Conservation (phyloP, 1,140 invertebrate species). For the Hesperophylax magnus region DNA sequence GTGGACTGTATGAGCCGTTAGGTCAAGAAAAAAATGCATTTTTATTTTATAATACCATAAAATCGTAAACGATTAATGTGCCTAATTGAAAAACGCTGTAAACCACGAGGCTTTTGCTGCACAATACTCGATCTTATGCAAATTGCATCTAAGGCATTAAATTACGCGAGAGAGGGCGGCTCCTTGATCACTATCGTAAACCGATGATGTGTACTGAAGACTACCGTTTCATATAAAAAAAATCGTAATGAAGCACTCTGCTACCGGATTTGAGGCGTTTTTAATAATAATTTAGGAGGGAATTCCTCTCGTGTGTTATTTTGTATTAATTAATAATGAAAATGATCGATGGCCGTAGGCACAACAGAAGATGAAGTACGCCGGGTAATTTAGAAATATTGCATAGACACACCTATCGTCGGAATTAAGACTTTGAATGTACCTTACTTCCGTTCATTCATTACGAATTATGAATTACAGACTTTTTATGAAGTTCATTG, state of each 20-base stretch:
- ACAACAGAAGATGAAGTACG: background rate
- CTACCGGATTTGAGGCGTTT: conserved; percentile 54
- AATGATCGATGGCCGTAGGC: conserved; percentile 28
- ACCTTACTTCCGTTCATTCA: background rate
- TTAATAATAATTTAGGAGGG: conserved; percentile 54
- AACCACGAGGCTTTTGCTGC: conserved; percentile 34
- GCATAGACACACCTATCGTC: background rate
- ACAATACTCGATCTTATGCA: conserved; percentile 38
- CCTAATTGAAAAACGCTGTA: conserved; percentile 55
- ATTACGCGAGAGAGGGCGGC: background rate
- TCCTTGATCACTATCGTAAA: conserved; percentile 20
- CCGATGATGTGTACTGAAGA: conserved; percentile 32
- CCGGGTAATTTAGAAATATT: conserved; percentile 14
- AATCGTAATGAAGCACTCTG: conserved; percentile 54
- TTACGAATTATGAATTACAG: background rate
- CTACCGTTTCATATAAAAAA: conserved; percentile 53
- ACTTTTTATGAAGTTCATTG: background rate
- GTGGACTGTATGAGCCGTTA: conserved; percentile 26
- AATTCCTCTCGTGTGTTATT: conserved; percentile 50
- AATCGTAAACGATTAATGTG: conserved; percentile 55
- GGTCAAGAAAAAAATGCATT: conserved; percentile 27
- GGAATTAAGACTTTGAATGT: no score
- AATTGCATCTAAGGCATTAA: conserved; percentile 13
- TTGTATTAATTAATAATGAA: conserved; percentile 56
- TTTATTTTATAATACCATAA: conserved; percentile 55